Base-by-base conservation (phyloP, 2,797 vertebrate species). In the Salarias fasciatus region DNA sequence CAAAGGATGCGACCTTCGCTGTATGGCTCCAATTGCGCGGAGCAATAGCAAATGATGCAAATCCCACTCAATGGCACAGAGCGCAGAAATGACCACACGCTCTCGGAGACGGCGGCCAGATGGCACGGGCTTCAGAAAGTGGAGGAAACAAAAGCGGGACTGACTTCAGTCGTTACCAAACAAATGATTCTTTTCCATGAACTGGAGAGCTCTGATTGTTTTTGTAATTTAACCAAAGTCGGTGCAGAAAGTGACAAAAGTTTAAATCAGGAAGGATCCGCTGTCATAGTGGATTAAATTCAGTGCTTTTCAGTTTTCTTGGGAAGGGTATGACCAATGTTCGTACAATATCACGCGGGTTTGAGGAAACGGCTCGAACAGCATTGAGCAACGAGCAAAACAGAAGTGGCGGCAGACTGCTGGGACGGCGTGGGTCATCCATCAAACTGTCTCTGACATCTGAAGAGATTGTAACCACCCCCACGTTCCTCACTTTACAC, bases 371-470 rank as follows among this genome's bases (percentile, higher is more conserved):
- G 4, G n/a, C 36, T 64, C 11, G 18, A 29, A 63, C 38, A 30
- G 24, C 65, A 72, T 82, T 48, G 37, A 70, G 62, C 43, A 49
- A 45, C 49, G 30, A 72, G 71, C 28, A 53, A 57, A 80, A 53
- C 29, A 80, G 54, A 77, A 79, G 55, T 51, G 45, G 46, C 52
- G 37, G 47, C 63, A 75, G 58, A 63, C 49, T 57, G 73, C 15
- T 13, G 62, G 71, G 67, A 77, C 62, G 76, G 60, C 77, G 66
- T 54, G 59, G 75, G 63, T 75, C 75, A 75, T 76, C 57, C 65
- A 75, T 75, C 82, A 85, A 77, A 78, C 48, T 12, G 40, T 49
- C 31, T 49, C 2, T 54, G 63, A 71, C 68, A 62, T 67, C 59
- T 65, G 61, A 65, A 35, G 67, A 52, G 61, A 68, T 24, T 6